Percentiles rank a stretch among this genome's conserved stretches.
phyloP scores from a whole-genome alignment of 2,797 vertebrate genomes.

The Phrynocephalus forsythii region DNA sequence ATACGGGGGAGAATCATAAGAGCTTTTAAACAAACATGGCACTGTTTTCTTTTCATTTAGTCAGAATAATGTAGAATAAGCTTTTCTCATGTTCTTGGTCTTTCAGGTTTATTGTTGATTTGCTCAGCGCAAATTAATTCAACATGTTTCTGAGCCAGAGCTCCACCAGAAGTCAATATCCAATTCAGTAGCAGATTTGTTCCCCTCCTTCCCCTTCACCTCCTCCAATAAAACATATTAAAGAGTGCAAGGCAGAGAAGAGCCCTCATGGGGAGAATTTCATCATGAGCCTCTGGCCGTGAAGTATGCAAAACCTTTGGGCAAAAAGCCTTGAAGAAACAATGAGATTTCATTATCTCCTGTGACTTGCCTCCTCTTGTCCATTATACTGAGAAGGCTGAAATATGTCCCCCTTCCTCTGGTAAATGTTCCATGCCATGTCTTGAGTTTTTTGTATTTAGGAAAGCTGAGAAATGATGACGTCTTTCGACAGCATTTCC shows the following conservation, averaged over 20 bases:
- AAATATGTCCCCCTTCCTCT: constrained; percentile 40
- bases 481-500: neutral
- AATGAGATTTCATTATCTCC: constrained; percentile 50
- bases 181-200: constrained; percentile 56
- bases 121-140: constrained; percentile 61
- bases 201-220: constrained; percentile 34
- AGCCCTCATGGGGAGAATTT: neutral
- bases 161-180: constrained; percentile 59
- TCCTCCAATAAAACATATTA: constrained; percentile 48
- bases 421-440: constrained; percentile 33
- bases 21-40: constrained; percentile 32
- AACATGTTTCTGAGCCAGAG: constrained; percentile 45
- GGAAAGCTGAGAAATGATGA: neutral
- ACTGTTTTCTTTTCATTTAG: constrained; percentile 53
- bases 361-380: constrained; percentile 41
- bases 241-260: constrained; percentile 40
- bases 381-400: constrained; percentile 24
- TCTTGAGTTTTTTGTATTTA: constrained; percentile 42
- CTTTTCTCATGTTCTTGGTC: constrained; percentile 41
- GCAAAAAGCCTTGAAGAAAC: constrained; percentile 39
- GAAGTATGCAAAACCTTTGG: constrained; percentile 39
- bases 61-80: constrained; percentile 55
- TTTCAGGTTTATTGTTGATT: constrained; percentile 55
- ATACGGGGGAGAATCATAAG: constrained; percentile 27
- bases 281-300: constrained; percentile 35